Percentiles rank a stretch among this genome's conserved stretches.
Evolutionary conservation across 2,113 vertebrate species (phyloP).

Genomic region (Penelope pileata): DNA sequence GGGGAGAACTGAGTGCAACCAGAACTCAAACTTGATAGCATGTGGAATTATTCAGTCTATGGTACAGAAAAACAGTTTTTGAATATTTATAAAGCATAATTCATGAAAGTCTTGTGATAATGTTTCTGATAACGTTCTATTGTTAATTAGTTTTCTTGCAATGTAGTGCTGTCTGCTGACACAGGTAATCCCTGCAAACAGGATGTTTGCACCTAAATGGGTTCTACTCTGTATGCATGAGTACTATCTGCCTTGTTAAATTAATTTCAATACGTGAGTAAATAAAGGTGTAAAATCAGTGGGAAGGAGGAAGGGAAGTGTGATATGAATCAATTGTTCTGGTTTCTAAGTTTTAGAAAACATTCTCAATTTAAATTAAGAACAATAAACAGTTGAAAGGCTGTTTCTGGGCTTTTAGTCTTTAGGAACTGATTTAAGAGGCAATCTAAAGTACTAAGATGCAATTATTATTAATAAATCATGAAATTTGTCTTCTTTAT

Average conservation of each 20-base stretch:
- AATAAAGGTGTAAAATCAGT: neutral
- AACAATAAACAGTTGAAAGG: neutral
- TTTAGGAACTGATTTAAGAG: conserved; percentile 7
- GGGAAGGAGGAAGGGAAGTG: neutral
- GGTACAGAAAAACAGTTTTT: neutral
- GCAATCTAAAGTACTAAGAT: conserved; percentile 1
- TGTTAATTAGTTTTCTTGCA: conserved; percentile 60
- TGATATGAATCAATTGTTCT: neutral
- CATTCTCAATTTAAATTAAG: neutral
- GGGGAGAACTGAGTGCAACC: neutral
- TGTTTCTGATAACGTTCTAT: neutral
- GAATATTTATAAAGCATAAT: conserved; percentile 43
- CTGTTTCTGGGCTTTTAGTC: neutral
- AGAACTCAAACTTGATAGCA: neutral
- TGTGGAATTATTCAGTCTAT: neutral
- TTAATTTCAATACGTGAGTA: neutral
- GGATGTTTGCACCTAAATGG: conserved; percentile 32
- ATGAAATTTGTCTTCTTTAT: conserved; percentile 8
- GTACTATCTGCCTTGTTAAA: conserved; percentile 15
- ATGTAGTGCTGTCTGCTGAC: conserved; percentile 1
- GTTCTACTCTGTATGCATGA: neutral
- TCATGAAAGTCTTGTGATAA: conserved; percentile 19
- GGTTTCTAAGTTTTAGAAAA: neutral
- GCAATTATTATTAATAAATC: conserved; percentile 56
- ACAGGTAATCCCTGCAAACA: conserved; percentile 28